Evolutionary conservation across 2,797 vertebrate genomes (phyloP).

Genomic region (Rhinichthys osculus): DNA sequence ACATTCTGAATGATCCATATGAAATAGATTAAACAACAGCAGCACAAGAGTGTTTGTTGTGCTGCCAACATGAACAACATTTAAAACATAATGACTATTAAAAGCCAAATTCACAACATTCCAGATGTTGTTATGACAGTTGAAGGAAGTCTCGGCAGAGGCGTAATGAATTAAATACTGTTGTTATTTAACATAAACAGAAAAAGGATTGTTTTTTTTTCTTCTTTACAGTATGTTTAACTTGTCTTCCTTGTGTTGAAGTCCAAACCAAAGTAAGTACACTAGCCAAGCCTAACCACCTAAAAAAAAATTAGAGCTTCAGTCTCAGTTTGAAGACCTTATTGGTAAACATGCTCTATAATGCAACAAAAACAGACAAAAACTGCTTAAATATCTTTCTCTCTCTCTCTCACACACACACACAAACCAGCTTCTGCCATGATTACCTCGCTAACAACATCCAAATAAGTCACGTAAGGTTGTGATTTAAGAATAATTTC

Average conservation of each 20-base stretch:
- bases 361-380: slow-evolving; percentile 15
- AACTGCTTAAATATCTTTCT: neutral
- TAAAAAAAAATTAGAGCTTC: slow-evolving; percentile 6
- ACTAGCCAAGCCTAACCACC: slow-evolving; percentile 29
- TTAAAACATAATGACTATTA: slow-evolving; percentile 40
- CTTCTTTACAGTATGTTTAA: neutral
- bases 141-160: slow-evolving; percentile 6
- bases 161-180: slow-evolving; percentile 4
- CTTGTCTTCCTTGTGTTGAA: slow-evolving; percentile 1
- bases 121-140: slow-evolving; percentile 45
- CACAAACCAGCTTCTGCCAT: neutral
- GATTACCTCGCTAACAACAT: neutral
- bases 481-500: neutral
- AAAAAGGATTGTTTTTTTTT: neutral
- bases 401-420: neutral
- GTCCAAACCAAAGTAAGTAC: neutral
- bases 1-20: slow-evolving; percentile 19
- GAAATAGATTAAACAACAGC: slow-evolving; percentile 34
- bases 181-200: slow-evolving; percentile 20
- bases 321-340: neutral
- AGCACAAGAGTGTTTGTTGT: slow-evolving; percentile 23
- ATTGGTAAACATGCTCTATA: neutral
- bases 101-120: slow-evolving; percentile 33
- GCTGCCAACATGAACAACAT: slow-evolving; percentile 14
- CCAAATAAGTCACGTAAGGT: slow-evolving; percentile 8